Evolutionary conservation across 2,888 invertebrate genomes (phyloP).

Genomic region (Phoenoteleia sp.): DNA sequence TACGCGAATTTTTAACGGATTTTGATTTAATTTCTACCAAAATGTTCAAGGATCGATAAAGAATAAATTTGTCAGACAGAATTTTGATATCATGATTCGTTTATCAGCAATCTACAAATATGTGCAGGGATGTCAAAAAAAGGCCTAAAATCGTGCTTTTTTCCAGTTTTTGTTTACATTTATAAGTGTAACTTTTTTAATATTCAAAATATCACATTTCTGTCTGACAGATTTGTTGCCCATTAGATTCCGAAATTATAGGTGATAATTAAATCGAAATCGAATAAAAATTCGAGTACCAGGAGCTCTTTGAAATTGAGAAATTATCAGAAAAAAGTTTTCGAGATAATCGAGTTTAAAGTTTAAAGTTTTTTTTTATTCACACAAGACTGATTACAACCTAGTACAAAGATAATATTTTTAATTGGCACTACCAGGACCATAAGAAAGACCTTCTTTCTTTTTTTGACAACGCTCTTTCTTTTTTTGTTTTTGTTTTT

Average conservation of each 20-base stretch:
- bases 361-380: too few species aligned
- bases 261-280: background rate
- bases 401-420: too few species aligned
- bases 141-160: slow-evolving; percentile 10
- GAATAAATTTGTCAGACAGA: background rate
- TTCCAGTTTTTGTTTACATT: slow-evolving; percentile 23
- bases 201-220: background rate
- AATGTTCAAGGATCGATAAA: background rate
- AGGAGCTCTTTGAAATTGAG: background rate
- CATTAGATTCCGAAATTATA: background rate
- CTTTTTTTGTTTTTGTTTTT: too few species aligned
- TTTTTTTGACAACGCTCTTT: too few species aligned
- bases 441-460: too few species aligned
- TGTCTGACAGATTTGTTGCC: background rate
- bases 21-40: slow-evolving; percentile 11
- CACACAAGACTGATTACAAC: too few species aligned
- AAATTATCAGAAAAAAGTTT: background rate
- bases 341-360: background rate
- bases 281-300: background rate
- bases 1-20: slow-evolving; percentile 10
- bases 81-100: background rate
- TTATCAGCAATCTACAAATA: slow-evolving; percentile 8
- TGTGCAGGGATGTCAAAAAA: slow-evolving; percentile 8
- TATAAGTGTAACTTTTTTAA: slow-evolving; percentile 1
- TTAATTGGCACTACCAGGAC: too few species aligned